Evolutionary conservation across 2,797 vertebrate genomes (phyloP).

Genomic region (Clarias fuscus): DNA sequence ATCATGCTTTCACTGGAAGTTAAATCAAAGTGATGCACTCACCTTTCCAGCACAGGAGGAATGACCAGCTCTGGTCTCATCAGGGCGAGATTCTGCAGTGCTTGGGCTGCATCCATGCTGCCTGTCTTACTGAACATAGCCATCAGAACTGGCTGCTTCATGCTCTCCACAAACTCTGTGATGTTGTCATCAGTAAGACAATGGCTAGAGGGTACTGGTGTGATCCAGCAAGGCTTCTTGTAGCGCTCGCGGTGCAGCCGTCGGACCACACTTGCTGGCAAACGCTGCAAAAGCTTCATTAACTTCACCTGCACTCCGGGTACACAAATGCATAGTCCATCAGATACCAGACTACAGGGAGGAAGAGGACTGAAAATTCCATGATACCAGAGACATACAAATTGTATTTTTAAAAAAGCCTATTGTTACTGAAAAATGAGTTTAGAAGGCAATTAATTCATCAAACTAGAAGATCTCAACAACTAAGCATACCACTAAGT

Average conservation of each 20-base stretch:
- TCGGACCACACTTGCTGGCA: slow-evolving; percentile 88
- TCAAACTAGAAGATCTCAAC: neutral
- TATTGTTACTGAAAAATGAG: neutral
- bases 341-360: neutral
- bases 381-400: neutral
- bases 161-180: slow-evolving; percentile 89
- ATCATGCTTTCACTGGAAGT: neutral
- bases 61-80: slow-evolving; percentile 93
- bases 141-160: slow-evolving; percentile 90
- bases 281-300: slow-evolving; percentile 92
- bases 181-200: slow-evolving; percentile 88
- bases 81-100: slow-evolving; percentile 93
- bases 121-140: slow-evolving; percentile 98
- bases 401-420: neutral
- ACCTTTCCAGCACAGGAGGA: slow-evolving; percentile 96
- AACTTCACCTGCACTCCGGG: slow-evolving; percentile 80
- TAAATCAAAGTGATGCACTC: slow-evolving; percentile 52
- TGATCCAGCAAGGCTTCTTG: slow-evolving; percentile 86
- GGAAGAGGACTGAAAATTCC: too few species aligned
- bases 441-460: neutral
- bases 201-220: slow-evolving; percentile 85
- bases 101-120: slow-evolving; percentile 92
- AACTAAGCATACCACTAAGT: neutral
- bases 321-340: slow-evolving; percentile 28
- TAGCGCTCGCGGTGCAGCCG: slow-evolving; percentile 91